phyloP scores from a whole-genome alignment of 2,797 vertebrate species.

The Ciconia nigra region DNA sequence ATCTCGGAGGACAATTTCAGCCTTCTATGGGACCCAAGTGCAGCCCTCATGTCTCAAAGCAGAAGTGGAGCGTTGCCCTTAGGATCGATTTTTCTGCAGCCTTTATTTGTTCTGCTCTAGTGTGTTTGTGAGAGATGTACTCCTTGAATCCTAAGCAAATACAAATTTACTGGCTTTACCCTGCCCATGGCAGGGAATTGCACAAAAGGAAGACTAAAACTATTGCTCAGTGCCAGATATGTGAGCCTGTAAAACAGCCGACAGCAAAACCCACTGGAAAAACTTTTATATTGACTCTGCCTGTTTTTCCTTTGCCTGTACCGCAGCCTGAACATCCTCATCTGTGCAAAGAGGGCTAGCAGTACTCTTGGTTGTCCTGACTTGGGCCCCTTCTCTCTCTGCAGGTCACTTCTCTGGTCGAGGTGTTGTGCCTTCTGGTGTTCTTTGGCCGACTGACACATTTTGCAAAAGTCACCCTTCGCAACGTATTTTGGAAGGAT shows the following conservation, averaged over 20 bases:
- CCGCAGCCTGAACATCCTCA: background rate
- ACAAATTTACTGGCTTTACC: background rate
- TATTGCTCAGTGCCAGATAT: background rate
- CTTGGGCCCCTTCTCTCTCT: background rate
- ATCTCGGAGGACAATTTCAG: background rate
- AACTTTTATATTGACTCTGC: background rate
- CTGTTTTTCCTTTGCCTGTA: background rate
- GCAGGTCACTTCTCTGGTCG: constrained; percentile 83
- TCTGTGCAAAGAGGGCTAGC: background rate
- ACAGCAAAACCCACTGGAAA: background rate
- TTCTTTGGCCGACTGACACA: constrained; percentile 84
- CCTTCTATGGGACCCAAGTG: background rate
- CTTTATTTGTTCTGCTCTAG: background rate
- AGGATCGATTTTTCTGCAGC: background rate
- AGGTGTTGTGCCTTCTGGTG: constrained; percentile 85
- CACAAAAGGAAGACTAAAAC: background rate
- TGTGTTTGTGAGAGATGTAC: background rate
- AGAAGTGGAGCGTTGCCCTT: background rate
- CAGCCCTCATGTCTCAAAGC: background rate
- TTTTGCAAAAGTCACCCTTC: constrained; percentile 85
- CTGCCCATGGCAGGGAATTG: background rate
- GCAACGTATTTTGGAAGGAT: constrained; percentile 89
- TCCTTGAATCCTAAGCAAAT: background rate
- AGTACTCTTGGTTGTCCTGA: background rate
- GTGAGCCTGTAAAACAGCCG: background rate